Base-by-base conservation (phyloP, 2,888 invertebrate species). In the Rhogogaster chlorosoma region DNA sequence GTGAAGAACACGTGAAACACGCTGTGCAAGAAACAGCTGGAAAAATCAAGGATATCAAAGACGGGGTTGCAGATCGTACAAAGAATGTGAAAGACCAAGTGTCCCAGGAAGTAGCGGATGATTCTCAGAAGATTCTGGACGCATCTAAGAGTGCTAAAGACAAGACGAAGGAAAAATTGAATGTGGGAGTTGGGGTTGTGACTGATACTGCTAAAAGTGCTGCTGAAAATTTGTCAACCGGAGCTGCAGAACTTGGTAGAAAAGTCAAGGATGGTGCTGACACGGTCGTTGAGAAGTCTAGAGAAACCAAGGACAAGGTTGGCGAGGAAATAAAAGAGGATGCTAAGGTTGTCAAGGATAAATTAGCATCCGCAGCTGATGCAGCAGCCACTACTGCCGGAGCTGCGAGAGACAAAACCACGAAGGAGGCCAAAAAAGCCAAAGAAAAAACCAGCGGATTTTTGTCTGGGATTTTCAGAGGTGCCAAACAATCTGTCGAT, bases 261-360 rank as follows among this genome's bases (percentile, higher is more conserved):
- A 87, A 53, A 77, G 84, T 71, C 38, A 67, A 84, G 38, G 78
- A 67, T 29, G 45, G 71, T 15, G 49, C 45, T 22, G 82, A 83
- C 15, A 94, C 94, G 71, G 94, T 78, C 77, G 49, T 64, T 73
- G 71, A 75, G 57, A 75, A 82, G n/a, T 86, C 84, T 7, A 85
- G 85, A 84, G 80, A 86, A 82, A 49, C 73, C 22, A 84, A 84
- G 10, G 87, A 89, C 78, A 87, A 88, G 5, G 86, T 86, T 26
- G 85, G 85, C 9, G 71, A 87, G 61, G 86, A 85, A 83, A 38
- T 89, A 0, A 86, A 88, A 36, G 84, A 88, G 5, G 88, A 88
- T 10, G 85, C 87, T 0, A 88, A 90, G 42, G 7, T 85, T 9
- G 85, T 82, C 15, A 86, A 86, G 18, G 86, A 86, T 18, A 86